Percentiles rank a stretch among this genome's conserved stretches.
Evolutionary conservation across 2,113 vertebrate species (phyloP).

Genomic region (Acanthisitta chloris): DNA sequence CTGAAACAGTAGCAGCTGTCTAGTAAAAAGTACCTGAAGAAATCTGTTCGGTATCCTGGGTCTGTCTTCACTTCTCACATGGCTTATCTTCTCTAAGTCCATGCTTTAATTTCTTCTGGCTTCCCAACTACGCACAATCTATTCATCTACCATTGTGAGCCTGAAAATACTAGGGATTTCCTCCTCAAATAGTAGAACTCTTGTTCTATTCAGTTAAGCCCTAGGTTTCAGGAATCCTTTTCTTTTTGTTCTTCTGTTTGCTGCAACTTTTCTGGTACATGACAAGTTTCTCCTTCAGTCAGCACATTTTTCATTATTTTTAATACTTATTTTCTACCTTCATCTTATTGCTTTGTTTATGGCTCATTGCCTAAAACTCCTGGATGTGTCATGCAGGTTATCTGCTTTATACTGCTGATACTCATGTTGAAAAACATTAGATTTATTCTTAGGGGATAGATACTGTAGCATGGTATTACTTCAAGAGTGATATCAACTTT

Average conservation of each 20-base stretch:
- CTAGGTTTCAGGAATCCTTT: not conserved
- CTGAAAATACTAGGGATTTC: not conserved
- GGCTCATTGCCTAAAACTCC: conserved; percentile 15
- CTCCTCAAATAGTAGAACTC: not conserved
- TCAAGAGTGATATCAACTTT: conserved; percentile 54
- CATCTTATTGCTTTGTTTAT: not conserved
- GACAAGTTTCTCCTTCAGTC: not conserved
- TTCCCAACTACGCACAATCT: not conserved
- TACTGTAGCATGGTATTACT: conserved; percentile 46
- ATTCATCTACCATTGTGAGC: not conserved
- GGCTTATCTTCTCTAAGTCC: not conserved
- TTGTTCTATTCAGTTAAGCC: not conserved
- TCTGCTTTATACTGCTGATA: not conserved
- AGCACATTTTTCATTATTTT: conserved; percentile 19
- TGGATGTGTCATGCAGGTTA: not conserved
- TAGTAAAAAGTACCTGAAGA: not conserved
- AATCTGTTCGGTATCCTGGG: not conserved
- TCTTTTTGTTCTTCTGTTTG: not conserved
- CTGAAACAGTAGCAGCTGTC: not conserved
- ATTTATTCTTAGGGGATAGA: conserved; percentile 45
- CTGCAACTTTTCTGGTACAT: not conserved
- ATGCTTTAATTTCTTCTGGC: not conserved
- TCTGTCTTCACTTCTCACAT: not conserved
- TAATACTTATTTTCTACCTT: not conserved
- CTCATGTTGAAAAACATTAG: conserved; percentile 2